phyloP scores from a whole-genome alignment of 2,113 vertebrate species.

The Nannospalax galili region DNA sequence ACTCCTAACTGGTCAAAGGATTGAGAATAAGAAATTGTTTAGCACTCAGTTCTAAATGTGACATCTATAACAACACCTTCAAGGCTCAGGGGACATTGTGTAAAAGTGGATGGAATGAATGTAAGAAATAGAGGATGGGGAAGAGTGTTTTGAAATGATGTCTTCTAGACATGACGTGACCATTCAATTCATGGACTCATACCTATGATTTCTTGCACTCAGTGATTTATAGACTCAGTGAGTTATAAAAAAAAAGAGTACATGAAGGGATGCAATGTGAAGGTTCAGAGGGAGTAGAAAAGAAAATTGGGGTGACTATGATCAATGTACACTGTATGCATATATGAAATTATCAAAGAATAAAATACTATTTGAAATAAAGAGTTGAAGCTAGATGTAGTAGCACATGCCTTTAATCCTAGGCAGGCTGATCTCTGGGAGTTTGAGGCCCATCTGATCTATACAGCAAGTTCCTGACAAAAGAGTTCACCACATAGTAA shows the following conservation, averaged over 20 bases:
- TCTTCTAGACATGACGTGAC: background rate
- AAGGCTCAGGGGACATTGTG: background rate
- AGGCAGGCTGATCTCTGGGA: too few species aligned
- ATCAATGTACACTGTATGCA: background rate
- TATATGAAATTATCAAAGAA: background rate
- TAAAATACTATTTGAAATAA: background rate
- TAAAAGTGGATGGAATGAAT: background rate
- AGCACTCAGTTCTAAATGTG: background rate
- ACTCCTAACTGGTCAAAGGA: background rate
- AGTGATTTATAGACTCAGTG: too few species aligned
- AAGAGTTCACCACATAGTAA: background rate
- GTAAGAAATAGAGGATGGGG: too few species aligned
- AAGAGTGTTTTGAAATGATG: background rate
- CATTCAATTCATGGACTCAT: background rate
- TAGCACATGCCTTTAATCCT: too few species aligned
- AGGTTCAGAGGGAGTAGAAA: background rate
- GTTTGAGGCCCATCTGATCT: too few species aligned
- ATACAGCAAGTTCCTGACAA: background rate
- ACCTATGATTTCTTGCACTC: background rate
- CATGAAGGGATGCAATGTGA: too few species aligned
- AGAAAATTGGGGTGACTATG: background rate
- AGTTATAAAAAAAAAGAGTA: background rate
- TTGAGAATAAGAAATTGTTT: background rate
- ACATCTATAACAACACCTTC: background rate
- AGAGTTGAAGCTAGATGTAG: too few species aligned